phyloP scores from a whole-genome alignment of 2,113 vertebrate genomes.

The human (Homo sapiens) region DNA sequence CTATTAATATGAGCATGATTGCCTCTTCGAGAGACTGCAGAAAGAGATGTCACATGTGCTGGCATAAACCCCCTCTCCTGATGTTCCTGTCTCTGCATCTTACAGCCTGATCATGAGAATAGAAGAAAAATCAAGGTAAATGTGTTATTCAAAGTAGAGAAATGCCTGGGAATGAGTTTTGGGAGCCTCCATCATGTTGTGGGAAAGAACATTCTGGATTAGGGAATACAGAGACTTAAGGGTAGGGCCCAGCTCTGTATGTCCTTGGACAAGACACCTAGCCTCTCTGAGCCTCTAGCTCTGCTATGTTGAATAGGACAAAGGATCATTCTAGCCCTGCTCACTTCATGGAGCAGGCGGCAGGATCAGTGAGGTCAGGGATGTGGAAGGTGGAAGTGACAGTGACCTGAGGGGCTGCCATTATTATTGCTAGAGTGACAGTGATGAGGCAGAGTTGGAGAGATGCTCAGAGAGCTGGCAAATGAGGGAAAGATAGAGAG shows the following conservation, averaged over 20 bases:
- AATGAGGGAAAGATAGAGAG: background rate
- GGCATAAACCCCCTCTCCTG: background rate
- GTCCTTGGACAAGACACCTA: background rate
- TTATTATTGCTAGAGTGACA: background rate
- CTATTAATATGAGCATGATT: accelerated
- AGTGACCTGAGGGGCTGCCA: accelerated
- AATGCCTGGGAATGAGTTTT: background rate
- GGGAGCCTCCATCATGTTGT: accelerated
- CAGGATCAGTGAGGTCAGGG: background rate
- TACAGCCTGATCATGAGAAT: background rate
- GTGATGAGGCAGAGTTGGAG: no score
- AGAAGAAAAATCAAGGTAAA: background rate
- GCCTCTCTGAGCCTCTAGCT: background rate
- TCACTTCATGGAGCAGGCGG: background rate
- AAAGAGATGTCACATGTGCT: accelerated
- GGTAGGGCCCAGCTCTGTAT: background rate
- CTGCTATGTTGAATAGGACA: no score
- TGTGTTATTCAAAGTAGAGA: background rate
- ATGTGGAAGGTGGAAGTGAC: background rate
- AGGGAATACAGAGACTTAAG: background rate
- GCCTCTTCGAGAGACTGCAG: accelerated
- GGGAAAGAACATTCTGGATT: background rate
- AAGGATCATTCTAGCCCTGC: background rate
- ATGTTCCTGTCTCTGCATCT: background rate
- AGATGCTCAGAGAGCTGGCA: background rate